Conservation (phyloP, 2,113 vertebrate genomes). For the Seriola dumerili region DNA sequence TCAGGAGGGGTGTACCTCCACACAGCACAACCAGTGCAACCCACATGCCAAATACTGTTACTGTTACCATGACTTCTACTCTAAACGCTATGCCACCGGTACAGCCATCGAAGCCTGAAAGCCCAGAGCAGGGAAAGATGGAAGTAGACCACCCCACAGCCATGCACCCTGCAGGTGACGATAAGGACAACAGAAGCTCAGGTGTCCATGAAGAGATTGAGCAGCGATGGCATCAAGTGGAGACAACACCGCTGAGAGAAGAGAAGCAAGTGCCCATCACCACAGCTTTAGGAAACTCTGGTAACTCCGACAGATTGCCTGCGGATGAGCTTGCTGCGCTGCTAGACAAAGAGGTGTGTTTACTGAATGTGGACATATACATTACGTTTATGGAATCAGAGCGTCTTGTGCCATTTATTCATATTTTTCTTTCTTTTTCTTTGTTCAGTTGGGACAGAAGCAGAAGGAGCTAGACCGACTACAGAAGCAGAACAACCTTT, state of each 20-base stretch:
- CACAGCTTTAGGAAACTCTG: conserved; percentile 84
- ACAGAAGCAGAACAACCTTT: conserved; percentile 91
- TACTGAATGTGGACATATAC: neutral
- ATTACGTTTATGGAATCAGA: neutral
- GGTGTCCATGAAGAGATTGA: conserved; percentile 94
- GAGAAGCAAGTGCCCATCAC: conserved; percentile 96
- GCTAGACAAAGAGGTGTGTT: conserved; percentile 93
- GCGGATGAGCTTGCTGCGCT: conserved; percentile 88
- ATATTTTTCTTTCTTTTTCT: neutral
- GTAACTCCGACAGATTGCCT: conserved; percentile 78
- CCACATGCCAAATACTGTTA: conserved; percentile 53
- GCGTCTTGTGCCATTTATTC: neutral
- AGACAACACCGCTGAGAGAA: conserved; percentile 94
- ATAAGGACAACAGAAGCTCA: conserved; percentile 72
- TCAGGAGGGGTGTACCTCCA: conserved; percentile 71
- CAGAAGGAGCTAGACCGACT: conserved; percentile 93
- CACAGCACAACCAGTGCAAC: conserved; percentile 41
- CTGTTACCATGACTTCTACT: conserved; percentile 47
- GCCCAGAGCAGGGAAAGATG: conserved; percentile 86
- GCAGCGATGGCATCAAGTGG: conserved; percentile 97
- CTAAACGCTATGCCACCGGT: conserved; percentile 44
- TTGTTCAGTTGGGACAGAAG: conserved; percentile 90
- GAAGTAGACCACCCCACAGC: conserved; percentile 87
- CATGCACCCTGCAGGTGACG: conserved; percentile 32
- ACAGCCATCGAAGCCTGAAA: conserved; percentile 33